These are phyloP conservation scores for Eidolon helvum DNA, from an alignment of 2,113 vertebrate genomes.

Conservation along the genomic window DNA sequence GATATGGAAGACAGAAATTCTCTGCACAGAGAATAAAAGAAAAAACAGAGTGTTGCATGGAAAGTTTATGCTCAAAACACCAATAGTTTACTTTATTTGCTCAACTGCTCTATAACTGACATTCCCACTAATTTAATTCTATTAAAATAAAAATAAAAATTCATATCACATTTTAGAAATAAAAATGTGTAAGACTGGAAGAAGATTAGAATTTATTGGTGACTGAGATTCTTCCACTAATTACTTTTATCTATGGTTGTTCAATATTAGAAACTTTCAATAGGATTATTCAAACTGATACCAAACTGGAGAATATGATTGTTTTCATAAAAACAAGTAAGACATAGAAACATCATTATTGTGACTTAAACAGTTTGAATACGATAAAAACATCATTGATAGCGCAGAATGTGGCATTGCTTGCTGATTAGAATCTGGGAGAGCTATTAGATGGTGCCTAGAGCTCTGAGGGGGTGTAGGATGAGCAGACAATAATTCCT, in stretches of 20 bases:
- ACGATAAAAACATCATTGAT: neutral
- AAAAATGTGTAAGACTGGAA: neutral
- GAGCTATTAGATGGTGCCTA: no score
- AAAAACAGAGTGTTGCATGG: neutral
- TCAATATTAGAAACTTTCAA: neutral
- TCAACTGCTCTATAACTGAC: neutral
- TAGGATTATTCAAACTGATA: neutral
- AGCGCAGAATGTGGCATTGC: neutral
- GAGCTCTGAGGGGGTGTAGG: neutral
- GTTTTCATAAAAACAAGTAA: neutral
- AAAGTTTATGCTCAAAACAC: neutral
- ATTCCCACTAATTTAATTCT: neutral
- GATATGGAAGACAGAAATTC: neutral
- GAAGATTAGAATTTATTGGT: neutral
- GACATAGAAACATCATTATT: neutral
- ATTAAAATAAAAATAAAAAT: neutral
- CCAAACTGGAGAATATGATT: neutral
- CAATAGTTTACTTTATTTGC: neutral
- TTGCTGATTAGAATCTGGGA: neutral
- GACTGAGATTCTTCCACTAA: neutral
- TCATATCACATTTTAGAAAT: neutral
- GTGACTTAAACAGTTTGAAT: neutral
- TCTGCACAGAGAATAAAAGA: neutral
- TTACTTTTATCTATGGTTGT: neutral
- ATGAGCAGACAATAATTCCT: neutral